Evolutionary conservation across 2,797 vertebrate species (phyloP).

Genomic region (Anguilla megastoma): DNA sequence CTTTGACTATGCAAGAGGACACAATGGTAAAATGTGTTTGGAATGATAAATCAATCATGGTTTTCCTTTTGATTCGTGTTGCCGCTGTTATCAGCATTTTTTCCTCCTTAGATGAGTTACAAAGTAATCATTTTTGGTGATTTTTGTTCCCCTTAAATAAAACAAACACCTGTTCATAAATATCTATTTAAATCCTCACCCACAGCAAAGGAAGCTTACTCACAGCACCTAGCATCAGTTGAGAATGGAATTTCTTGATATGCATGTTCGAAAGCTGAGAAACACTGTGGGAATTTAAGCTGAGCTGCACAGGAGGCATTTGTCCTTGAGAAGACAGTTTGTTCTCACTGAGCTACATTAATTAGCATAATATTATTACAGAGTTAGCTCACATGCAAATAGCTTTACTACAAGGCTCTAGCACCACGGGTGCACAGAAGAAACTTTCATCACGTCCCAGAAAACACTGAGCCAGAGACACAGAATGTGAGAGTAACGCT

Average conservation of each 20-base stretch:
- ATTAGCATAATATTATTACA: conserved; percentile 71
- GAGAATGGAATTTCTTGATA: conserved; percentile 64
- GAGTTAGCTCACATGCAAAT: conserved; percentile 50
- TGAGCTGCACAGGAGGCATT: conserved; percentile 55
- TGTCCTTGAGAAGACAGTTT: conserved; percentile 72
- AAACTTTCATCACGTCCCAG: conserved; percentile 16
- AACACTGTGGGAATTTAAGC: conserved; percentile 68
- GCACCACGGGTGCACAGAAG: conserved; percentile 9
- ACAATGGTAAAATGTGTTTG: conserved; percentile 53
- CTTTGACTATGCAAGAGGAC: conserved; percentile 58
- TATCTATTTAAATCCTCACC: conserved; percentile 67
- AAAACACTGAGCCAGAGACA: conserved; percentile 19
- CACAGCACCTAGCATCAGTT: conserved; percentile 57
- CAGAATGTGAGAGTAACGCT: conserved; percentile 27
- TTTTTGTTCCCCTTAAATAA: conserved; percentile 44
- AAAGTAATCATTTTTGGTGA: conserved; percentile 67
- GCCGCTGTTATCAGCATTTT: conserved; percentile 78
- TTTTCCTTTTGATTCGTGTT: conserved; percentile 69
- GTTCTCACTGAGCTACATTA: conserved; percentile 65
- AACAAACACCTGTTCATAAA: conserved; percentile 51
- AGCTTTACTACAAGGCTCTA: conserved; percentile 40
- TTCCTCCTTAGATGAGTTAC: conserved; percentile 57
- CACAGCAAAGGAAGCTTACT: conserved; percentile 60
- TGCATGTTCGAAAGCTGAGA: conserved; percentile 68
- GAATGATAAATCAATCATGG: conserved; percentile 67